Evolutionary conservation across 2,888 invertebrate genomes (phyloP).

Genomic region (Quadriops clusia): DNA sequence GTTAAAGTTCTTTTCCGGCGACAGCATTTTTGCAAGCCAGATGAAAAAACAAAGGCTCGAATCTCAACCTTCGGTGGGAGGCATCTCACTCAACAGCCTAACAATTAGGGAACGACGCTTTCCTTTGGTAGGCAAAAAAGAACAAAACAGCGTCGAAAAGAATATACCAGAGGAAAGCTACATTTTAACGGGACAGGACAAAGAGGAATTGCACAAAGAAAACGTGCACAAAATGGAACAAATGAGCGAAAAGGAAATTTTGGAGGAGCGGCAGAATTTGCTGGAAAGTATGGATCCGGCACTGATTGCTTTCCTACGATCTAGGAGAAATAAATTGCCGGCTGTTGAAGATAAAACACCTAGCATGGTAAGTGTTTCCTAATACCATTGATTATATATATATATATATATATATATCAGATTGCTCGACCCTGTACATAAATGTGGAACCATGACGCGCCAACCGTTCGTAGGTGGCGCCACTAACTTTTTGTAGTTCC

Average conservation of each 20-base stretch:
- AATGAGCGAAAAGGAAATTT: conserved; percentile 65
- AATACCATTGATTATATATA: no score
- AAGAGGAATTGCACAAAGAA: conserved; percentile 56
- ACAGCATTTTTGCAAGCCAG: conserved; percentile 42
- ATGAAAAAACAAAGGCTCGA: conserved; percentile 32
- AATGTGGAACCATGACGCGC: no score
- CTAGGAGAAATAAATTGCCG: conserved; percentile 30
- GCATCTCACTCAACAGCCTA: background rate
- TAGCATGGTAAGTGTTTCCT: no score
- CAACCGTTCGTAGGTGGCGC: no score
- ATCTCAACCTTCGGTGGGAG: no score
- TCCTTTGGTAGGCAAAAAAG: no score
- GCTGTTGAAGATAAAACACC: conserved; percentile 4
- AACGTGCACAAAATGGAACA: conserved; percentile 53
- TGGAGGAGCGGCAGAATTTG: conserved; percentile 59
- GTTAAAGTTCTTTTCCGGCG: conserved; percentile 22
- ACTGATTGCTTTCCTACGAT: conserved; percentile 51
- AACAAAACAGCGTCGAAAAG: conserved; percentile 19
- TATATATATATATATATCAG: no score
- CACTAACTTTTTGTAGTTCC: no score
- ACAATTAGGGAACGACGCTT: no score
- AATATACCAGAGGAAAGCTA: conserved; percentile 34
- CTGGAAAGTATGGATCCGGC: conserved; percentile 52
- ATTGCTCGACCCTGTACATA: no score
- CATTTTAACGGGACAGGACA: conserved; percentile 40